A percentile compares a stretch with the other conserved stretches of the same genome.
These are phyloP conservation scores for Trogon surrucura DNA, from an alignment of 2,113 vertebrate species.

Conservation along the genomic window DNA sequence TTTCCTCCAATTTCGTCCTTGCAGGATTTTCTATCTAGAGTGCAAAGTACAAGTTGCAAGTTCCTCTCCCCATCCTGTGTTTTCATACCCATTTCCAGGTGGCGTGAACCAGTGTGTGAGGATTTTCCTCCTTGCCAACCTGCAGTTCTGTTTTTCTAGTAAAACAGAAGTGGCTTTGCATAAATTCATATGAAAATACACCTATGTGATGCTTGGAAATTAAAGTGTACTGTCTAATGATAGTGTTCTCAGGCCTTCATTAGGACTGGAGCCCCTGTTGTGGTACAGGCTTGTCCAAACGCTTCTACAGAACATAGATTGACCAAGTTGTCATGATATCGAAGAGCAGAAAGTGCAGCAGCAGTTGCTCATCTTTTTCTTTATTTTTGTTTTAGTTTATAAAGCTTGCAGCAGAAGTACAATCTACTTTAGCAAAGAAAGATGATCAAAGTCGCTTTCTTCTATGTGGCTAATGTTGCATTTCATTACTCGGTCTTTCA, in stretches of 20 bases:
- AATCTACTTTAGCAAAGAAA: background rate
- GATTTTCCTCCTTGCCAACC: background rate
- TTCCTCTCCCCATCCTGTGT: background rate
- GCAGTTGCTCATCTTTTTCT: background rate
- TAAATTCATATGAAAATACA: slow-evolving; percentile 11
- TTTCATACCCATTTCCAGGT: background rate
- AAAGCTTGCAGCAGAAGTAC: background rate
- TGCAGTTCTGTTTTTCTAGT: background rate
- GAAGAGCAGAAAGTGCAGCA: background rate
- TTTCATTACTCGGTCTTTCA: background rate
- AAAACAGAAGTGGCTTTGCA: background rate
- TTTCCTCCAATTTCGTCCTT: background rate
- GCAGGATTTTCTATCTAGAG: background rate
- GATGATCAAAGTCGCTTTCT: background rate
- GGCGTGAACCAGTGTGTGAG: background rate
- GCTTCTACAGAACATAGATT: background rate
- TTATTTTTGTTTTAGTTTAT: background rate
- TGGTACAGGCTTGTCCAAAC: background rate
- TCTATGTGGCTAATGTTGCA: background rate
- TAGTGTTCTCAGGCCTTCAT: background rate
- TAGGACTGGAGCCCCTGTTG: background rate
- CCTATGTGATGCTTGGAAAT: background rate
- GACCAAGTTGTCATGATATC: background rate
- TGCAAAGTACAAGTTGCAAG: background rate
- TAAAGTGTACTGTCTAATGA: background rate